These are phyloP conservation scores for Nebria salina DNA, from an alignment of 2,888 invertebrate genomes.

Conservation along the genomic window DNA sequence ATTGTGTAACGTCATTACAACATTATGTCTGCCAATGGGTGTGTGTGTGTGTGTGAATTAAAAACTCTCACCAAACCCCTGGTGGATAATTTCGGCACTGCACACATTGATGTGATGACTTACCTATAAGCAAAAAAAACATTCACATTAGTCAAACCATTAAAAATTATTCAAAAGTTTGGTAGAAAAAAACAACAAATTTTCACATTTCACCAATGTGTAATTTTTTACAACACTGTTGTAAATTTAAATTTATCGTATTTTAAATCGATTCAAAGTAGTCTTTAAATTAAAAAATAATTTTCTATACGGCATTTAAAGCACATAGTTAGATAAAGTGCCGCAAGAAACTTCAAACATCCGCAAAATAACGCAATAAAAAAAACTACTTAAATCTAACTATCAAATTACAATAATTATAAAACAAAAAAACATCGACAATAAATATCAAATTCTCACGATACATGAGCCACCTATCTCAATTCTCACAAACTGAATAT, in stretches of 20 bases:
- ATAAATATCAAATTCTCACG: background rate
- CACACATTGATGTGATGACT: background rate
- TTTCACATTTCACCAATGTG: too few species aligned
- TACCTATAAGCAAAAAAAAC: constrained; percentile 8
- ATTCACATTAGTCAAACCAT: background rate
- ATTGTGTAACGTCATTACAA: background rate
- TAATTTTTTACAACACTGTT: too few species aligned
- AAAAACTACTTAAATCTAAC: background rate
- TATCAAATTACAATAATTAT: background rate
- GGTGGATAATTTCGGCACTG: constrained; percentile 1
- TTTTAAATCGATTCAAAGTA: too few species aligned
- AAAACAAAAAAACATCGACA: background rate
- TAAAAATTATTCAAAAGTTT: too few species aligned
- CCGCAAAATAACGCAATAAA: too few species aligned
- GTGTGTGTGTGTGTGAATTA: constrained; percentile 14
- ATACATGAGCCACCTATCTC: constrained; percentile 27
- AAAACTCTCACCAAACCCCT: constrained; percentile 16
- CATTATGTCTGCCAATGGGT: background rate
- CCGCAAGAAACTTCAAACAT: too few species aligned
- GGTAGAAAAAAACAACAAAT: too few species aligned
- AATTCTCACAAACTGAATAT: background rate
- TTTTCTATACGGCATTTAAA: too few species aligned
- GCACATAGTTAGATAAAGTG: too few species aligned
- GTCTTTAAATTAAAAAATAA: too few species aligned
- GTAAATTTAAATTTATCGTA: too few species aligned